phyloP scores from a whole-genome alignment of 2,797 vertebrate genomes.

The Cetoscarus ocellatus region DNA sequence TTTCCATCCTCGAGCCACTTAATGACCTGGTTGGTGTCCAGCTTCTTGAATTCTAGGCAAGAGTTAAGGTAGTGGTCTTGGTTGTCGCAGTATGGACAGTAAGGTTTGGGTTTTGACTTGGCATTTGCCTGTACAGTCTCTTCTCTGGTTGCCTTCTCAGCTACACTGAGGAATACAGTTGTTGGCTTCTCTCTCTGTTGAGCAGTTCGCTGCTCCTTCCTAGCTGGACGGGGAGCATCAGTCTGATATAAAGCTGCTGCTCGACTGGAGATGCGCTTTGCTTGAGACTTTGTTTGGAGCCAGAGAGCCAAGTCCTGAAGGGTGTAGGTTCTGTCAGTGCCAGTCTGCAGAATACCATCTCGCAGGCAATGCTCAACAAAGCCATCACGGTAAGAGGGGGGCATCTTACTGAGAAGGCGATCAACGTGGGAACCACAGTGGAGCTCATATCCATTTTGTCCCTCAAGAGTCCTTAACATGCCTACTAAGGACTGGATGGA shows the following conservation, averaged over 20 bases:
- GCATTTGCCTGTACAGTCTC: rapidly evolving
- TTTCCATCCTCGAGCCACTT: background rate
- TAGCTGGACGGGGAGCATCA: background rate
- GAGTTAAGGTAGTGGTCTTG: no score
- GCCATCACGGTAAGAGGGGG: background rate
- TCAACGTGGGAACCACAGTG: constrained; percentile 24
- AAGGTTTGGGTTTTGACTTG: no score
- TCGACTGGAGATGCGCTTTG: background rate
- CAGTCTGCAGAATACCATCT: background rate
- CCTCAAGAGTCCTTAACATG: constrained; percentile 24
- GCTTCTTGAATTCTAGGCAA: no score
- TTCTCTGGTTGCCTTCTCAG: rapidly evolving
- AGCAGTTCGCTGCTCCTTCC: background rate
- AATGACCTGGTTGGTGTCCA: background rate
- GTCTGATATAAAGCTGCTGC: constrained; percentile 8
- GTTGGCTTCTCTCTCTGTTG: background rate
- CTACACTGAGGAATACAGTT: background rate
- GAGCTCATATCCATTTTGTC: background rate
- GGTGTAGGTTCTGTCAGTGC: background rate
- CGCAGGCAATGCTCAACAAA: constrained; percentile 16
- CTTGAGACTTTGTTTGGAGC: background rate
- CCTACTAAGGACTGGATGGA: constrained; percentile 8
- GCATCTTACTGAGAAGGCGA: constrained; percentile 4
- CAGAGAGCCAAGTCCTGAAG: constrained; percentile 1
- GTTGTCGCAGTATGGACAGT: no score